Base-by-base conservation (phyloP, 1,140 invertebrate species). In the Brachionus manjavacas region DNA sequence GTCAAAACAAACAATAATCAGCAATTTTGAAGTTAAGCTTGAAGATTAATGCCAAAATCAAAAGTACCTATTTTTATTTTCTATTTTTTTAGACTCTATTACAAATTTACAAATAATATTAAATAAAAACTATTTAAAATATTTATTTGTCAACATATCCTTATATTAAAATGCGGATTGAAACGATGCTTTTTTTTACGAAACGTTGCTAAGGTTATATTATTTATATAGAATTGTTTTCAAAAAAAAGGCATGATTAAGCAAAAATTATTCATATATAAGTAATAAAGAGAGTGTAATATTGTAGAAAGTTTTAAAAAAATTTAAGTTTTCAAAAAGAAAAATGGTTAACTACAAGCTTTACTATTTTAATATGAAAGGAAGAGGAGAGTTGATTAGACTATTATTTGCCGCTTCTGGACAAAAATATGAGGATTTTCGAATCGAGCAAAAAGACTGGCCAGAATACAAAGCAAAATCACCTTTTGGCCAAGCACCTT, bases 341-440 rank as follows among this genome's bases (percentile, higher is more conserved):
- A 84, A 84, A 68, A 84, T 84, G 81, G 64, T 55, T 84, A n/a
- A 23, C 28, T 84, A 70, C 35, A 84, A 70, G 49, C 43, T 84
- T 4, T 25, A 28, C 6, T 84, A 84, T 66, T 84, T 84, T 76
- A 35, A 74, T 25, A 20, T 74, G 25, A 76, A 41, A 60, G 83
- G 83, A 20, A 46, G 52, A 41, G 83, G 68, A 20, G 83, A 84
- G 39, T 9, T 76, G n/a, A 55, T 55, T 14, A 31, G 83, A 41
- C 70, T 84, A 11, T 31, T 84, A 35, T 84, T 84, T 84, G 83
- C 83, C n/a, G 83, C 83, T 2, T 23, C 83, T 3, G 39, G 39
- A 9, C 68, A 76, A 64, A 28, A 74, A 23, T 84, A 76, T 25
- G 83, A 84, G 31, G 70, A 84, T 68, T 16, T 60, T 31, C 31